Evolutionary conservation across 2,797 vertebrate species (phyloP), one percentile per base, ranked within the genome.

Genomic region (Galaxias olidus): DNA sequence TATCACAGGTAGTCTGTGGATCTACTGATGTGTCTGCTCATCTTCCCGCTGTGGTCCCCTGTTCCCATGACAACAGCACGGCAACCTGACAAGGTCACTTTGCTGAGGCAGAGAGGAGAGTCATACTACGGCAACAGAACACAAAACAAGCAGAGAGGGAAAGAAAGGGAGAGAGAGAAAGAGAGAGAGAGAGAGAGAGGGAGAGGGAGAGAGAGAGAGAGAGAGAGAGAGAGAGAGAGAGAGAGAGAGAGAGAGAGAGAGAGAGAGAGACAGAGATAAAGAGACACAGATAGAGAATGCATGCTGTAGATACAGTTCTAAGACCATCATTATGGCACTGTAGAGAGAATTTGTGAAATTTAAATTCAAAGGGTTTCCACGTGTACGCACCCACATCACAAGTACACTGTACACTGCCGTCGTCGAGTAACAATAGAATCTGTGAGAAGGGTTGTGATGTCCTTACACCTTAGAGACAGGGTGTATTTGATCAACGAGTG

Each of bases 241-340:
- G 9, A 15, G 48, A 30, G 9, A 41, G 13, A 56, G 10, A 56
- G 0, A 67, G n/a, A 58, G 66, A 59, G 59, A 63, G 10, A 40
- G 4, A 30, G 53, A 55, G 18, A 20, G 18, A 8, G 1, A n/a
- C n/a, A n/a, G n/a, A n/a, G n/a, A n/a, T n/a, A n/a, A n/a, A n/a
- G n/a, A n/a, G n/a, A n/a, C n/a, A 9, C 13, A 30, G 17, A 19
- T 10, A 40, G 0, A 56, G 55, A 41, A 41, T 10, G 5, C 6
- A 9, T 41, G 41, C 40, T 7, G 17, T 9, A 17, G 48, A 50
- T 15, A 9, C 8, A 17, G 9, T 50, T 50, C 8, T 49, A 49
- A 10, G 4, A 49, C 13, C 13, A 17, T n/a, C 6, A 50, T 50
- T 62, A 77, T 70, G 71, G 70, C 77, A 79, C 73, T 14, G 67